phyloP scores from a whole-genome alignment of 64 coral and sea anemone species.

The Stylophora pistillata region DNA sequence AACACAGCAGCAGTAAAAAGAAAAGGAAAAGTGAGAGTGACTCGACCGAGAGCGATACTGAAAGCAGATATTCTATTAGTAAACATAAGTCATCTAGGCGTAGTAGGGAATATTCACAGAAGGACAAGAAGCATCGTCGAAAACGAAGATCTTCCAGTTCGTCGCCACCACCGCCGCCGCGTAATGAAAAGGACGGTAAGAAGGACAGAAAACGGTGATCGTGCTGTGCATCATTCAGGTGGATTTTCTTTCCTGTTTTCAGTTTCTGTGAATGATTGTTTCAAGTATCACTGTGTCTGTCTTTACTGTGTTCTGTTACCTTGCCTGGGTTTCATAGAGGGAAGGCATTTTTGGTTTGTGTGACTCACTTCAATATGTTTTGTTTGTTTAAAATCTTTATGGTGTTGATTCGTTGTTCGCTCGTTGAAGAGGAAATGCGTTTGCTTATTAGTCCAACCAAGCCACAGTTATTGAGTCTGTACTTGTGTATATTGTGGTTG shows the following conservation, averaged over 20 bases:
- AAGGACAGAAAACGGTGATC: slow-evolving; percentile 50
- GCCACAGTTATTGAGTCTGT: too few species aligned
- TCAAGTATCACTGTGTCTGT: not conserved
- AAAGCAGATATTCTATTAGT: slow-evolving; percentile 3
- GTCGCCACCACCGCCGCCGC: slow-evolving; percentile 1
- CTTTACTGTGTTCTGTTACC: not conserved
- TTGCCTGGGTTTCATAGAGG: not conserved
- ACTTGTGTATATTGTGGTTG: too few species aligned
- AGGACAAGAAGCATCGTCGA: slow-evolving; percentile 37
- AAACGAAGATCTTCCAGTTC: slow-evolving; percentile 46
- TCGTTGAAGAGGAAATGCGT: too few species aligned
- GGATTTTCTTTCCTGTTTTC: slow-evolving; percentile 17
- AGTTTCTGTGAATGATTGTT: not conserved
- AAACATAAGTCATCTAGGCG: slow-evolving; percentile 6
- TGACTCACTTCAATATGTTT: too few species aligned
- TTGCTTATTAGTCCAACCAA: too few species aligned
- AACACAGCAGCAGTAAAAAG: slow-evolving; percentile 36
- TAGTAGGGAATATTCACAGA: slow-evolving; percentile 23
- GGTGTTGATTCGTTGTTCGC: too few species aligned
- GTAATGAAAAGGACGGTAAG: slow-evolving; percentile 39
- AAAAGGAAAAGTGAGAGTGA: slow-evolving; percentile 45
- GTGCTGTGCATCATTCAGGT: slow-evolving; percentile 8
- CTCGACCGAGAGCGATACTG: slow-evolving; percentile 19
- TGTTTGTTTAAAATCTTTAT: too few species aligned
- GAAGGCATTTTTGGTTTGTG: not conserved